These are phyloP conservation scores for Lacanobia oleracea DNA, from an alignment of 2,888 invertebrate genomes.

Conservation along the genomic window DNA sequence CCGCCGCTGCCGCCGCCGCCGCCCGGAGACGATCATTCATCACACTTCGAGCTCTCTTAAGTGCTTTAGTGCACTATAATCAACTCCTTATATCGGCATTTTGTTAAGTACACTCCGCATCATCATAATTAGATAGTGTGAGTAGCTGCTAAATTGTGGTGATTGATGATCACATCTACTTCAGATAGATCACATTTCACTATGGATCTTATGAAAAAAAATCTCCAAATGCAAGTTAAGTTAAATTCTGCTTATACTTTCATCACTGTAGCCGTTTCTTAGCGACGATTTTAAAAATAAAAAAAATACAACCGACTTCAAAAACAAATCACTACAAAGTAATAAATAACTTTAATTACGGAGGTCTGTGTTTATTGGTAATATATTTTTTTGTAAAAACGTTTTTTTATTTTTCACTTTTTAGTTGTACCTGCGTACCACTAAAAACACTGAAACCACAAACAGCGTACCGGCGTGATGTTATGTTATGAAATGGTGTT, in stretches of 20 bases:
- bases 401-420: too few species aligned
- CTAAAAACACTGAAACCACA: too few species aligned
- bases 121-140: slow-evolving; percentile 50
- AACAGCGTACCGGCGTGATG: too few species aligned
- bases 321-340: too few species aligned
- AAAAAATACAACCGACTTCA: too few species aligned
- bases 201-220: not conserved
- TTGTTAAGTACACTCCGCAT: slow-evolving; percentile 61
- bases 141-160: slow-evolving; percentile 21
- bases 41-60: slow-evolving; percentile 87
- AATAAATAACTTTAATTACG: too few species aligned
- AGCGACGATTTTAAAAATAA: not conserved
- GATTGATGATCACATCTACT: slow-evolving; percentile 25
- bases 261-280: not conserved
- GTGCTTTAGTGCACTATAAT: slow-evolving; percentile 82
- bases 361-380: too few species aligned
- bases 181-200: slow-evolving; percentile 1
- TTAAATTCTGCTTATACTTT: not conserved
- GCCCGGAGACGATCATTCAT: slow-evolving; percentile 81
- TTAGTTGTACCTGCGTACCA: too few species aligned
- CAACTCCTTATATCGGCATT: slow-evolving; percentile 67
- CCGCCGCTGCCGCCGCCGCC: slow-evolving; percentile 66
- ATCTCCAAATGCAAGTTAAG: not conserved
- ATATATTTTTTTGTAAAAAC: too few species aligned
- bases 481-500: too few species aligned